phyloP scores from a whole-genome alignment of 2,888 invertebrate genomes.

The Hoplodrina ambigua region DNA sequence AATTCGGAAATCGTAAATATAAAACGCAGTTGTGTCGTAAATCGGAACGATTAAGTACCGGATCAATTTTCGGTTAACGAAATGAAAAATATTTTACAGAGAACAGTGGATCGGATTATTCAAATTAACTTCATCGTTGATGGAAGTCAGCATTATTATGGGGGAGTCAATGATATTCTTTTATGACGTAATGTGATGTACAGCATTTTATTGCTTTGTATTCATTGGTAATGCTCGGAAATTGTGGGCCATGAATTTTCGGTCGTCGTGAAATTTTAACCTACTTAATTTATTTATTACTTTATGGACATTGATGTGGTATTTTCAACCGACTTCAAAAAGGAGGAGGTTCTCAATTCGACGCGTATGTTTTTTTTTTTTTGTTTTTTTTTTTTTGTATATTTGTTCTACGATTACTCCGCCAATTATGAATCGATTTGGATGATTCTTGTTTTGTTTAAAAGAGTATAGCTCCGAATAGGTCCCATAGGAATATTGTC shows the following conservation, averaged over 20 bases:
- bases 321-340: no score
- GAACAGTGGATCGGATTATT: constrained; percentile 59
- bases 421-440: no score
- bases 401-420: no score
- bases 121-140: constrained; percentile 62
- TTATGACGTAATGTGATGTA: constrained; percentile 36
- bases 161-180: constrained; percentile 49
- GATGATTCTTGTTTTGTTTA: no score
- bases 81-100: constrained; percentile 63
- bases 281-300: no score
- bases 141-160: constrained; percentile 33
- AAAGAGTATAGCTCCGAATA: no score
- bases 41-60: constrained; percentile 62
- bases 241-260: constrained; percentile 37
- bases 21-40: constrained; percentile 60
- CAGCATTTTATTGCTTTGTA: constrained; percentile 21
- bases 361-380: no score
- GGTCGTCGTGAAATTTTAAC: neutral
- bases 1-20: constrained; percentile 65
- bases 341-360: no score
- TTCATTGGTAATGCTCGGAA: neutral
- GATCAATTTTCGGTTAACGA: constrained; percentile 63
- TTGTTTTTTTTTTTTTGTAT: no score
- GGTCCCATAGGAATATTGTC: no score
- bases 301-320: no score